These are phyloP conservation scores for Lasioglossum vierecki DNA, from an alignment of 2,888 invertebrate species.

Conservation along the genomic window DNA sequence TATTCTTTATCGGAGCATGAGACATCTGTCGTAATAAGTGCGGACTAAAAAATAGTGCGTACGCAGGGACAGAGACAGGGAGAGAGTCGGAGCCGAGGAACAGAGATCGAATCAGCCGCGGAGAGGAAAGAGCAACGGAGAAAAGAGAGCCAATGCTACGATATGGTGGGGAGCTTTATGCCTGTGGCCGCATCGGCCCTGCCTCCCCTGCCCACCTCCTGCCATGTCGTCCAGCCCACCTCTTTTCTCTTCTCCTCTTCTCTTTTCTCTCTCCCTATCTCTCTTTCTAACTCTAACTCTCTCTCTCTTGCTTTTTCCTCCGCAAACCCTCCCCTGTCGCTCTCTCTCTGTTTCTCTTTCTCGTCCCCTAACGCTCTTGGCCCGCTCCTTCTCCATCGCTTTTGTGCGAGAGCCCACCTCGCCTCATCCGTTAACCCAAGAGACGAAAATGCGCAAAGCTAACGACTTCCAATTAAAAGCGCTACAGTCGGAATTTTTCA, in stretches of 20 bases:
- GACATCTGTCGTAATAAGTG: constrained; percentile 88
- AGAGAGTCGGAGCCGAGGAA: constrained; percentile 58
- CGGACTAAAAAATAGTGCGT: constrained; percentile 88
- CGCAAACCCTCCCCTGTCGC: constrained; percentile 43
- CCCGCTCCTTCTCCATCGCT: constrained; percentile 24
- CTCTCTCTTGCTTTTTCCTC: constrained; percentile 13
- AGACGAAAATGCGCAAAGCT: constrained; percentile 87
- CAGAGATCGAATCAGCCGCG: constrained; percentile 57
- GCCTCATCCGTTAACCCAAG: constrained; percentile 63
- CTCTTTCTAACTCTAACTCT: constrained; percentile 32
- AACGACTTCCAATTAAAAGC: constrained; percentile 87
- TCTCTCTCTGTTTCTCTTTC: constrained; percentile 45
- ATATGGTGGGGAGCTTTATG: constrained; percentile 70
- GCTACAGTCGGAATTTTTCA: constrained; percentile 80
- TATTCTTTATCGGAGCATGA: constrained; percentile 85
- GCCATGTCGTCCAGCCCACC: constrained; percentile 31
- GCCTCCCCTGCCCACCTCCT: constrained; percentile 63
- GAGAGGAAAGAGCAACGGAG: constrained; percentile 56
- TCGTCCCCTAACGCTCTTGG: constrained; percentile 23
- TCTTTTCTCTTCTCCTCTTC: constrained; percentile 43
- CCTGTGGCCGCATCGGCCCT: constrained; percentile 68
- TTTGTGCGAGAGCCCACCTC: constrained; percentile 72
- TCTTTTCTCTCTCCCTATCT: constrained; percentile 32
- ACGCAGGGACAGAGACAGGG: constrained; percentile 82
- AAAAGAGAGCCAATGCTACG: constrained; percentile 54